Conservation (phyloP, 2,888 invertebrate genomes). For the Camptogramma bilineatum region DNA sequence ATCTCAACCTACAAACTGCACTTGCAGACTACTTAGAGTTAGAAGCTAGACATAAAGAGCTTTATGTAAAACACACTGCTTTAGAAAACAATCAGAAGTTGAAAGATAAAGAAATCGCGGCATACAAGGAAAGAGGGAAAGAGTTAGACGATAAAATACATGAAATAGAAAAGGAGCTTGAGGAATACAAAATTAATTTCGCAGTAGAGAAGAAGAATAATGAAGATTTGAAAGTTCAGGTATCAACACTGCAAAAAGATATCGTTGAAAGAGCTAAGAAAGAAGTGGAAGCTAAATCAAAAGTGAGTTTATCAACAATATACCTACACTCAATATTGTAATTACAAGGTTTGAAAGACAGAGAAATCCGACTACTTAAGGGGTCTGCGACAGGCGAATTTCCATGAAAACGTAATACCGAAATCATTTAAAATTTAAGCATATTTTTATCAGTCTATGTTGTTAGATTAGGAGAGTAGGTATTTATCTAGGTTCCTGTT, state of each 20-base stretch:
- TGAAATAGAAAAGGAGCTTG: slow-evolving; percentile 58
- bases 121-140: slow-evolving; percentile 72
- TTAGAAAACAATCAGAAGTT: slow-evolving; percentile 63
- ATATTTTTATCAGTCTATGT: too few relatives aligned
- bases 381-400: too few relatives aligned
- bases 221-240: slow-evolving; percentile 65
- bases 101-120: slow-evolving; percentile 76
- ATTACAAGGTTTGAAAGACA: too few relatives aligned
- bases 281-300: slow-evolving; percentile 78
- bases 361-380: too few relatives aligned
- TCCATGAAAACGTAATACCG: too few relatives aligned
- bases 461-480: too few relatives aligned
- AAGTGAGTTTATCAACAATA: slow-evolving; percentile 43
- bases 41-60: slow-evolving; percentile 71
- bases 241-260: slow-evolving; percentile 66
- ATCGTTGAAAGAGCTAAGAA: slow-evolving; percentile 62
- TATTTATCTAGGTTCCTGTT: too few relatives aligned
- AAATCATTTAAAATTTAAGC: too few relatives aligned
- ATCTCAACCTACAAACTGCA: slow-evolving; percentile 82
- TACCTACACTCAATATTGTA: too few relatives aligned
- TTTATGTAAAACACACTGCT: slow-evolving; percentile 53
- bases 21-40: slow-evolving; percentile 82
- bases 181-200: slow-evolving; percentile 68
- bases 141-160: slow-evolving; percentile 60
- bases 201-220: slow-evolving; percentile 66